phyloP scores from a whole-genome alignment of 2,113 vertebrate genomes.

The Vulpes vulpes region DNA sequence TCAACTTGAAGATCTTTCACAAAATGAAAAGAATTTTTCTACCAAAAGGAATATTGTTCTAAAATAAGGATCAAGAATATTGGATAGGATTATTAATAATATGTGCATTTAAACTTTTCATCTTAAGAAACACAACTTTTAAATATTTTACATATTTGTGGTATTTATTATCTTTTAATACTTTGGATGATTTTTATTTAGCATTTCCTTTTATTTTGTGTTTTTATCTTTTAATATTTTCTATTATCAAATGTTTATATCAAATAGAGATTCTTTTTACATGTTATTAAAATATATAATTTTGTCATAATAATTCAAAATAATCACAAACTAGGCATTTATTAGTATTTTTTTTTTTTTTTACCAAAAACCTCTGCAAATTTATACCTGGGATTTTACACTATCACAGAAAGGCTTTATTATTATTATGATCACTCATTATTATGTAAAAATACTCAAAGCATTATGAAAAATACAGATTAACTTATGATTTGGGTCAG shows the following conservation, averaged over 20 bases:
- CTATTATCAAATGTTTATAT: neutral
- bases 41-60: neutral
- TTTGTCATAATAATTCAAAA: neutral
- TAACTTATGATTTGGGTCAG: neutral
- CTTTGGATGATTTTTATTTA: constrained; percentile 17
- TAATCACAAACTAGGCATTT: neutral
- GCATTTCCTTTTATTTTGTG: neutral
- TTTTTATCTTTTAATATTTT: constrained; percentile 23
- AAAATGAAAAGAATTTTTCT: neutral
- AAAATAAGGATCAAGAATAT: constrained; percentile 12
- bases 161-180: constrained; percentile 22
- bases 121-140: neutral
- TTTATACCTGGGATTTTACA: neutral
- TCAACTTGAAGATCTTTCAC: neutral
- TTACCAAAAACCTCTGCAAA: neutral
- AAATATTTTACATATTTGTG: neutral
- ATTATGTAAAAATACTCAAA: constrained; percentile 29
- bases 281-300: neutral
- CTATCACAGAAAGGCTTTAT: constrained; percentile 9
- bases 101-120: neutral
- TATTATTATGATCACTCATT: neutral
- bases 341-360: neutral
- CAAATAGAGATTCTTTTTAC: neutral
- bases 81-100: neutral
- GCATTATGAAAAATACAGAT: neutral